These are phyloP conservation scores for Hirudinaria manillensis DNA, from an alignment of 2,888 invertebrate genomes.

Conservation along the genomic window DNA sequence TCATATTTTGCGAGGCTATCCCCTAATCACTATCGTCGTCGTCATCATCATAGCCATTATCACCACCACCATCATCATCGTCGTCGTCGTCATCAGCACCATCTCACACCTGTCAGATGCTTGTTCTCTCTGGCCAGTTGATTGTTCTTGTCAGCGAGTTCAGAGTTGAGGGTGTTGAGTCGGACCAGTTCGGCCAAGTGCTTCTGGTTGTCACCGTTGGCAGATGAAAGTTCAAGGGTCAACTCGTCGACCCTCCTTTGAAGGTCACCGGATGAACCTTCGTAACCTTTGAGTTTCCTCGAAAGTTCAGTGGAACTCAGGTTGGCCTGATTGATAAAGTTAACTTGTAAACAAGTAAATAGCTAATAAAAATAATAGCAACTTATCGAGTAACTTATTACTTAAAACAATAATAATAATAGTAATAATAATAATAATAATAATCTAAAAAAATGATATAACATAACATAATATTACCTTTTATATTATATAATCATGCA, in stretches of 20 bases:
- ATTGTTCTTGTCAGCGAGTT: slow-evolving; percentile 91
- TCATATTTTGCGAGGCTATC: too few relatives aligned
- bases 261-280: slow-evolving; percentile 54
- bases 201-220: slow-evolving; percentile 62
- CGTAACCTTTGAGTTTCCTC: slow-evolving; percentile 50
- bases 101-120: slow-evolving; percentile 76
- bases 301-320: slow-evolving; percentile 43
- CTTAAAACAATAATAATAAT: too few relatives aligned
- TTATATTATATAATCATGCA: too few relatives aligned
- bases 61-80: too few relatives aligned
- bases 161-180: slow-evolving; percentile 86
- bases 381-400: too few relatives aligned
- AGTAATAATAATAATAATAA: too few relatives aligned
- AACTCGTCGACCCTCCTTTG: slow-evolving; percentile 73
- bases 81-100: too few relatives aligned
- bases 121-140: slow-evolving; percentile 92
- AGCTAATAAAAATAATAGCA: background rate
- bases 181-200: slow-evolving; percentile 86
- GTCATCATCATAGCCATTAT: too few relatives aligned
- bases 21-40: too few relatives aligned
- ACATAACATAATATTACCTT: too few relatives aligned
- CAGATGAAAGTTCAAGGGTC: slow-evolving; percentile 66
- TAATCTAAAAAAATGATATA: too few relatives aligned
- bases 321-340: slow-evolving; percentile 32
- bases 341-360: background rate